A percentile compares a stretch with the other conserved stretches of the same genome.
Conservation (phyloP, 1,140 invertebrate genomes). For the Lepidurus packardi region DNA sequence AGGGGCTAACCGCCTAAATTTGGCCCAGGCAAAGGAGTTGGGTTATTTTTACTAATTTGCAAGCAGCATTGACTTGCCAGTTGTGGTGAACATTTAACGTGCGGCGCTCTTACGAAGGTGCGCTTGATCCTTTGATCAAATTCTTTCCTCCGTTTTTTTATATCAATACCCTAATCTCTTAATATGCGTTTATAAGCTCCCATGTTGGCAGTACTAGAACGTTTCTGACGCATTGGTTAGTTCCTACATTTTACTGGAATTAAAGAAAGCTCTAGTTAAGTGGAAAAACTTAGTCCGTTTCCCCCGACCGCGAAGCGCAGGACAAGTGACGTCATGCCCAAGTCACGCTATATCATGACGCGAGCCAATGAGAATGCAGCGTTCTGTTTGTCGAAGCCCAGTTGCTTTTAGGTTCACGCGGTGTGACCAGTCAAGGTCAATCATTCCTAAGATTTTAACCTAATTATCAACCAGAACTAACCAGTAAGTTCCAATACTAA, state of each 20-base stretch:
- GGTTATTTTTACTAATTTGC: neutral
- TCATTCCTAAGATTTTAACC: neutral
- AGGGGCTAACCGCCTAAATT: neutral
- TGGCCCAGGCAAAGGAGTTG: neutral
- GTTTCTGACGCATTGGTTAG: too few relatives aligned
- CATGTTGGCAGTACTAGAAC: too few relatives aligned
- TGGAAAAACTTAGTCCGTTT: neutral
- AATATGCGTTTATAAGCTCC: too few relatives aligned
- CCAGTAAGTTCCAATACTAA: too few relatives aligned
- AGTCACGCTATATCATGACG: neutral
- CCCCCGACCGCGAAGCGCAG: neutral
- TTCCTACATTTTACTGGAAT: neutral
- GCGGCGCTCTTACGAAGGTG: too few relatives aligned
- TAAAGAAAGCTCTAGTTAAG: neutral
- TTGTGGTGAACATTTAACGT: too few relatives aligned
- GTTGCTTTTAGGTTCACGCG: neutral
- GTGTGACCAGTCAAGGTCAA: neutral
- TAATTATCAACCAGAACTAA: neutral
- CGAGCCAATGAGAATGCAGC: neutral
- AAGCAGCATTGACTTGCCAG: too few relatives aligned
- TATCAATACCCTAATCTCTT: too few relatives aligned
- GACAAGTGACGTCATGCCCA: neutral
- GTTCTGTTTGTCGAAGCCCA: neutral
- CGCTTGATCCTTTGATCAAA: too few relatives aligned
- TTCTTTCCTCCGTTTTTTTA: too few relatives aligned